Evolutionary conservation across 1,140 invertebrate genomes (phyloP).

Genomic region (Drosophila nigrodunni): DNA sequence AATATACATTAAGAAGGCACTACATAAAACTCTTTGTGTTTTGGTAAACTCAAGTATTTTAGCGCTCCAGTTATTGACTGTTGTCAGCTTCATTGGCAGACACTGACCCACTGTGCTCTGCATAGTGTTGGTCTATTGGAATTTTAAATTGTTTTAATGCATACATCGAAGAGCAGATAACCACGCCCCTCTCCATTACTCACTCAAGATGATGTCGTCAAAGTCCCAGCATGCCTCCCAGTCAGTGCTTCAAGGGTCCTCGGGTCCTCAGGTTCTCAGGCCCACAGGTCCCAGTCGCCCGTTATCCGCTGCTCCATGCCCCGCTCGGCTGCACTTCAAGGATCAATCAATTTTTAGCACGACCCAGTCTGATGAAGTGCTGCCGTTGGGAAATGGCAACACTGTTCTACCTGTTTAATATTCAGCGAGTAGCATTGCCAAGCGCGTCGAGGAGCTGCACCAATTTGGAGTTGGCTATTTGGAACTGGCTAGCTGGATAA

Average conservation of each 20-base stretch:
- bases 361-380: constrained; percentile 70
- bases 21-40: too few relatives aligned
- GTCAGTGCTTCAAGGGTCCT: constrained; percentile 11
- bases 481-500: constrained; percentile 26
- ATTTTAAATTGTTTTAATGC: constrained; percentile 81
- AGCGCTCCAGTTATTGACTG: too few relatives aligned
- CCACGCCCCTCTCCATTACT: constrained; percentile 59
- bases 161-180: constrained; percentile 59
- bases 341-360: constrained; percentile 81
- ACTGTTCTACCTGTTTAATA: constrained; percentile 65
- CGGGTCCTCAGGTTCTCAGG: not conserved
- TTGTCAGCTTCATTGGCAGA: too few relatives aligned
- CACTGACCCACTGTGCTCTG: constrained; percentile 12
- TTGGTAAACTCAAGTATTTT: too few relatives aligned
- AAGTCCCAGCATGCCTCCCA: constrained; percentile 38
- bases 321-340: constrained; percentile 53
- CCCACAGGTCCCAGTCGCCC: constrained; percentile 1
- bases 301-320: not conserved
- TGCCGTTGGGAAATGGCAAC: constrained; percentile 53
- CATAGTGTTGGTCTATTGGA: constrained; percentile 61
- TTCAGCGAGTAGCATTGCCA: constrained; percentile 70
- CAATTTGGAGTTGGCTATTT: constrained; percentile 62
- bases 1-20: too few relatives aligned
- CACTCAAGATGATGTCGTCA: constrained; percentile 67
- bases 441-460: constrained; percentile 72